Base-by-base conservation (phyloP, 37 sponge, comb jelly and placozoan genomes). In the Haliclona indistincta region DNA sequence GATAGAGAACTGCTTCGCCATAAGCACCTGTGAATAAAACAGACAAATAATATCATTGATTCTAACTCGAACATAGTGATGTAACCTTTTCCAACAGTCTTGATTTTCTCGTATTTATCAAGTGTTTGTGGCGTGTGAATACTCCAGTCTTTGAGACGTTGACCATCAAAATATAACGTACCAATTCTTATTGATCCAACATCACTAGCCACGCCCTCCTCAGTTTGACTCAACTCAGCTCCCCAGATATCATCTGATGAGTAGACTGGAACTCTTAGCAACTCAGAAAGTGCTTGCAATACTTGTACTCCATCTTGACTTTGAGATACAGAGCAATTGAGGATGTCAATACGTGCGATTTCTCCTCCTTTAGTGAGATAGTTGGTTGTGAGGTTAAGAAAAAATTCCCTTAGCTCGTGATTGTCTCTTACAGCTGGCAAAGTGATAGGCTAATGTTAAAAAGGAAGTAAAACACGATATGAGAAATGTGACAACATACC, bases 1-100 rank as follows among this genome's bases (percentile, higher is more conserved):
- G 58, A 66, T 95, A 98, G 64, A 98, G 51, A 0, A 98, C 88
- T n/a, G 99, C 99, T n/a, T 88, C 70, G 10, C 99, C 99, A 85
- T 86, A 92, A 8, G 96, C 93, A 7, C 99, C 99, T 88, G 72
- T 17, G 26, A 55, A 56, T 32, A 54, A 15, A 58, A 62, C n/a
- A 17, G 13, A 47, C 8, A 47, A 47, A 47, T 47, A 47, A 8
- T 47, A 17, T 8, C 8, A 13, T 47, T 47, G 13, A 17, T 47
- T 47, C 13, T 47, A 17, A 8, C 49, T 47, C 49, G 13, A 15
- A 17, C 10, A 47, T 47, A 47, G 15, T 15, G 15, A 15, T 17
- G 47, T 22, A 23, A 80, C 86, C 91, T 63, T 82, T 82, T 33
- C 95, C 95, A 4, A 89, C 95, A 8, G 73, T 75, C 32, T 78